These are phyloP conservation scores for Euwallacea similis DNA, from an alignment of 1,140 invertebrate species.

Conservation along the genomic window DNA sequence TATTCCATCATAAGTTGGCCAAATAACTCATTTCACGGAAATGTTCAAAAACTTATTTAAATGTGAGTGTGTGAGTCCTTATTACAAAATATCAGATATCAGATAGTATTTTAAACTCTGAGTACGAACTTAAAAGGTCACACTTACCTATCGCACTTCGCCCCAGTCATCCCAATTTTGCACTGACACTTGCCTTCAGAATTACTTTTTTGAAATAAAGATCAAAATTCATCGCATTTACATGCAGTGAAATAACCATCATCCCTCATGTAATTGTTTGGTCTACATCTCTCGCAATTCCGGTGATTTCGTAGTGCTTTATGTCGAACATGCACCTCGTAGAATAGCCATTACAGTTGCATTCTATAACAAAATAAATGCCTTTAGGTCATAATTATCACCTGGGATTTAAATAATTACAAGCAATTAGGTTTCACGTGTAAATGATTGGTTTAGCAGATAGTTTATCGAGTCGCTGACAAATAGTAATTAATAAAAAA, in stretches of 20 bases:
- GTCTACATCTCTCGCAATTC: constrained; percentile 94
- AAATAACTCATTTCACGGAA: no score
- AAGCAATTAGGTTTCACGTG: neutral
- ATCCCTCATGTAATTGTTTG: constrained; percentile 82
- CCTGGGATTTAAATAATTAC: neutral
- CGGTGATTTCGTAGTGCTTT: constrained; percentile 84
- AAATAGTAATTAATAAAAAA: neutral
- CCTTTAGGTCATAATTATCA: neutral
- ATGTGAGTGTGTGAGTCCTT: no score
- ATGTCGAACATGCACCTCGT: constrained; percentile 94
- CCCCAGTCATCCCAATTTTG: constrained; percentile 88
- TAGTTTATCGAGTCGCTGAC: no score
- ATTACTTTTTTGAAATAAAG: constrained; percentile 89
- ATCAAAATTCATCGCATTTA: constrained; percentile 84
- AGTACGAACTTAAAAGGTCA: neutral
- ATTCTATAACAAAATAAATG: constrained; percentile 70
- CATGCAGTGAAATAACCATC: constrained; percentile 84
- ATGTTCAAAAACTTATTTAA: no score
- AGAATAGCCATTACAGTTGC: constrained; percentile 96
- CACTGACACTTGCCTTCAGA: constrained; percentile 90
- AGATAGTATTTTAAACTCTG: no score
- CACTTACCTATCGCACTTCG: constrained; percentile 76
- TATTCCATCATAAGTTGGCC: no score
- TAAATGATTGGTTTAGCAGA: neutral
- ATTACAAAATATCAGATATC: no score